Conservation (phyloP, 2,113 vertebrate genomes). For the Hoplias malabaricus region DNA sequence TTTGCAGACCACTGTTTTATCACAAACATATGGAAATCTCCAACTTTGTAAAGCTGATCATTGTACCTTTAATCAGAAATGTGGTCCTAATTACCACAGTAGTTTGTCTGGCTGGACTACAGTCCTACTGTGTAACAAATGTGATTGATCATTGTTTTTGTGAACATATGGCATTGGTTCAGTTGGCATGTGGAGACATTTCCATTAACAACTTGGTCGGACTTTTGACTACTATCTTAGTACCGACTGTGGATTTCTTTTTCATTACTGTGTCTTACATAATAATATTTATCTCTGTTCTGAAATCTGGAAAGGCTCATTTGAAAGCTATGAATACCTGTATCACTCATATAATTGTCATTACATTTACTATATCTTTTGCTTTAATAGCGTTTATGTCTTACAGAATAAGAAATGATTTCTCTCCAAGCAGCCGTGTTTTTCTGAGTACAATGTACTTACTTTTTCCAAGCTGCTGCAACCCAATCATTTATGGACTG, state of each 20-base stretch:
- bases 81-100: neutral
- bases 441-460: slow-evolving; percentile 51
- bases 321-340: slow-evolving; percentile 46
- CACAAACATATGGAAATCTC: slow-evolving; percentile 28
- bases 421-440: slow-evolving; percentile 47
- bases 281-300: slow-evolving; percentile 39
- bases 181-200: slow-evolving; percentile 60
- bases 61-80: slow-evolving; percentile 31
- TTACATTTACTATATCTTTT: slow-evolving; percentile 26
- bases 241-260: slow-evolving; percentile 23
- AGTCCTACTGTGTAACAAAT: slow-evolving; percentile 54
- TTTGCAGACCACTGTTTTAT: slow-evolving; percentile 45
- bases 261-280: slow-evolving; percentile 33
- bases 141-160: slow-evolving; percentile 60
- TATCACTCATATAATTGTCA: slow-evolving; percentile 43
- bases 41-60: slow-evolving; percentile 9
- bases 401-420: slow-evolving; percentile 47
- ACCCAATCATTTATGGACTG: slow-evolving; percentile 57
- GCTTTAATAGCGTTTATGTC: slow-evolving; percentile 44
- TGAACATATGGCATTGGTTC: slow-evolving; percentile 65
- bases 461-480: slow-evolving; percentile 46
- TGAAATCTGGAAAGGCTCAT: slow-evolving; percentile 37
- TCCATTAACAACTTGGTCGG: slow-evolving; percentile 56
- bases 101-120: slow-evolving; percentile 24
- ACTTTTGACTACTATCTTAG: slow-evolving; percentile 25